phyloP scores from a whole-genome alignment of 2,113 vertebrate species.

The Corythornis vintsioides region DNA sequence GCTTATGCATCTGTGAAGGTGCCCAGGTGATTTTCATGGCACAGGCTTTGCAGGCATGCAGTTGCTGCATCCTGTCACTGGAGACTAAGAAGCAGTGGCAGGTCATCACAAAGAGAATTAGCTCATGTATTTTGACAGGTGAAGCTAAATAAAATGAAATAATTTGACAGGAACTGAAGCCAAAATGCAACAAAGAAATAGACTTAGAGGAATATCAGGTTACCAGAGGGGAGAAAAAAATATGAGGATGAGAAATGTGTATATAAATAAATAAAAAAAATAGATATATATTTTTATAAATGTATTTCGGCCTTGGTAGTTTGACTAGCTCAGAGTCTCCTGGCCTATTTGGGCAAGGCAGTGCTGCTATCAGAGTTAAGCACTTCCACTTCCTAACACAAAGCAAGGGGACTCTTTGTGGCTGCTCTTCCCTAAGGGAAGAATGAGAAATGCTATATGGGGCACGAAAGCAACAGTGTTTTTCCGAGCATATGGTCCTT shows the following conservation, averaged over 20 bases:
- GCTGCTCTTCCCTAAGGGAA: conserved; percentile 33
- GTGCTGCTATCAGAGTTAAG: not conserved
- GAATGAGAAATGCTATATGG: conserved; percentile 25
- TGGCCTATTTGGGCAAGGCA: not conserved
- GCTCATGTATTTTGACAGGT: conserved; percentile 58
- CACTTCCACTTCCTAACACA: not conserved
- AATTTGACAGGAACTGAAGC: conserved; percentile 48
- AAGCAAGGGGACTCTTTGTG: conserved; percentile 13
- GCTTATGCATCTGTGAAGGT: not conserved
- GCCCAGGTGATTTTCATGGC: conserved; percentile 41
- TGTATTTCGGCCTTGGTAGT: not conserved
- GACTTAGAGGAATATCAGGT: not conserved
- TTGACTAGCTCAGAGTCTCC: not conserved
- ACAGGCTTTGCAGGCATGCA: not conserved
- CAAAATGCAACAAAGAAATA: conserved; percentile 27
- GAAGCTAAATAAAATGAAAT: conserved; percentile 55
- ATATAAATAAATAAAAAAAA: not conserved
- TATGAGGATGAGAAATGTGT: not conserved
- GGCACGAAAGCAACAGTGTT: conserved; percentile 22
- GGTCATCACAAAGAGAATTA: conserved; percentile 55
- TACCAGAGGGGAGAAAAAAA: not conserved
- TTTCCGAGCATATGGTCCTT: conserved; percentile 34
- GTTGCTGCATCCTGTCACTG: conserved; percentile 24
- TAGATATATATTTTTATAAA: not conserved
- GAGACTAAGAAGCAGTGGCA: conserved; percentile 35